A percentile compares a stretch with the other conserved stretches of the same genome.
Conservation (phyloP, 2,113 vertebrate genomes). For the Corythornis madagascariensis region DNA sequence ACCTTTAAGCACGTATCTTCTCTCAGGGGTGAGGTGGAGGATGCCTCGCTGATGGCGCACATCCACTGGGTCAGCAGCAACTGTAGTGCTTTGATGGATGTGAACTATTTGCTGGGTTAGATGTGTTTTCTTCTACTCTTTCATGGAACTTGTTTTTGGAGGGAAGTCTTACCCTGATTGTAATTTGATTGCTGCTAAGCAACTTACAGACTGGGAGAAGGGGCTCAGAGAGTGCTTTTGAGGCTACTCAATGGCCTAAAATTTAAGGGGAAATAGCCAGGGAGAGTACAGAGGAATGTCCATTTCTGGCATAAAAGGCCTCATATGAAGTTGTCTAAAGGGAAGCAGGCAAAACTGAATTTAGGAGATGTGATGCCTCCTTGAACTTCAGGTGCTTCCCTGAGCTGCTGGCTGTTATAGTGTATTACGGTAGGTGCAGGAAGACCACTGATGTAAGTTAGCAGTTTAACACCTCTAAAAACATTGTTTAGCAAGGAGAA, state of each 20-base stretch:
- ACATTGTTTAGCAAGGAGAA: background rate
- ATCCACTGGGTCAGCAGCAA: background rate
- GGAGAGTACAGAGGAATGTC: background rate
- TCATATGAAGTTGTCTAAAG: background rate
- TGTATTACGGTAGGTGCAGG: background rate
- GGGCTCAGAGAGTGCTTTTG: background rate
- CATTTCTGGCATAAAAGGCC: background rate
- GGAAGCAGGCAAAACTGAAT: background rate
- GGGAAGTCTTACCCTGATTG: background rate
- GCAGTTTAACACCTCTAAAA: background rate
- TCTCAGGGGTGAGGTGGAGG: background rate
- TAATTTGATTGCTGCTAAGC: background rate
- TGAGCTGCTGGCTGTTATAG: background rate
- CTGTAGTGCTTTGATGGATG: background rate
- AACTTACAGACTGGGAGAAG: background rate
- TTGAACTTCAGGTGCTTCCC: background rate
- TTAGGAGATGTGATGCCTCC: background rate
- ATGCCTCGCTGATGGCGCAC: background rate
- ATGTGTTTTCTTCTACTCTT: background rate
- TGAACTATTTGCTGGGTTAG: background rate
- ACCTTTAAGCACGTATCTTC: background rate
- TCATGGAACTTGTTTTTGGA: background rate
- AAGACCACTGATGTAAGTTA: background rate
- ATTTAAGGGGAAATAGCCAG: background rate
- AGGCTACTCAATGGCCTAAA: accelerated